These are phyloP conservation scores for Periophthalmus magnuspinnatus DNA, from an alignment of 2,797 vertebrate genomes.

Conservation along the genomic window DNA sequence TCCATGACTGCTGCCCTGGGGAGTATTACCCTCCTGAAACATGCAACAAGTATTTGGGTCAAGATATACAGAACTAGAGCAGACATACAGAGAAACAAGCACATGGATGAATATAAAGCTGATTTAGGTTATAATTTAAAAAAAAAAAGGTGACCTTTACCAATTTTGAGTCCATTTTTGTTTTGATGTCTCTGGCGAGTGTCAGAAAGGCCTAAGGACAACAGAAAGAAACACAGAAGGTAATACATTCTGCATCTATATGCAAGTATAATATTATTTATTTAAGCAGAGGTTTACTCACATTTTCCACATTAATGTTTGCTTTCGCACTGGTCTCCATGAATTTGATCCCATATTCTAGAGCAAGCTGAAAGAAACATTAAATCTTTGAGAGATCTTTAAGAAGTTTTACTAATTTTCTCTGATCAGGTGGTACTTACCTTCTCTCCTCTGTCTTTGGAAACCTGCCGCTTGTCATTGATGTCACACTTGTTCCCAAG, in stretches of 20 bases:
- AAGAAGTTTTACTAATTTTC: too few species aligned
- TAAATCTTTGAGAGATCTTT: background rate
- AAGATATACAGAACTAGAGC: constrained; percentile 2
- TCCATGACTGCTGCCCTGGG: constrained; percentile 90
- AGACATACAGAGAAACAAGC: too few species aligned
- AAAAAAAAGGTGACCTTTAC: constrained; percentile 74
- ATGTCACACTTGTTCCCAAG: constrained; percentile 99
- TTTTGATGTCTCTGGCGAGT: constrained; percentile 97
- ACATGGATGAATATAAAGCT: too few species aligned
- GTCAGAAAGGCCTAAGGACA: constrained; percentile 89
- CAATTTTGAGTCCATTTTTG: constrained; percentile 99
- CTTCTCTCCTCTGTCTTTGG: constrained; percentile 94
- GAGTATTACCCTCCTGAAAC: constrained; percentile 91
- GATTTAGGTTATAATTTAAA: too few species aligned
- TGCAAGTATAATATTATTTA: background rate
- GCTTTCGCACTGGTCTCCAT: constrained; percentile 99
- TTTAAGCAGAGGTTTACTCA: constrained; percentile 67
- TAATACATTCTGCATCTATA: background rate
- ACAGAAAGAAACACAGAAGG: background rate
- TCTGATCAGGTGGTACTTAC: too few species aligned
- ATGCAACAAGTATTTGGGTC: constrained; percentile 7
- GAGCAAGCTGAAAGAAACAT: constrained; percentile 81
- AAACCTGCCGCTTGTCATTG: constrained; percentile 95
- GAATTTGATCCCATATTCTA: constrained; percentile 96
- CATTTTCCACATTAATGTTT: constrained; percentile 97